Evolutionary conservation across 2,888 invertebrate genomes (phyloP).

Genomic region (Ornithoptera alexandrae): DNA sequence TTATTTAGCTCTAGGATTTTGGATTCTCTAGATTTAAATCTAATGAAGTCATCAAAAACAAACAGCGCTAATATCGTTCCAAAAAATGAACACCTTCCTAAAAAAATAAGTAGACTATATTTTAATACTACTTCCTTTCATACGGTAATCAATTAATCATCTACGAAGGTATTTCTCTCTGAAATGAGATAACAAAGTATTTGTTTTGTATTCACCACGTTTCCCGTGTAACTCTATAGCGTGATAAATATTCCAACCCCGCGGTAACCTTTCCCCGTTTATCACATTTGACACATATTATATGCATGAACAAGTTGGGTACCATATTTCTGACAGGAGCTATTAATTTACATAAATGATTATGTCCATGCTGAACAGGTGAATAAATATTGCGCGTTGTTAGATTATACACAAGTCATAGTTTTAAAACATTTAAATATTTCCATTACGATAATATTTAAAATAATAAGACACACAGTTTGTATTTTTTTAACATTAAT

Average conservation of each 20-base stretch:
- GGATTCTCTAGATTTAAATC: no score
- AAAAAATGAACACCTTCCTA: no score
- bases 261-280: slow-evolving; percentile 14
- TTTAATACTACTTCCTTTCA: background rate
- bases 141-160: background rate
- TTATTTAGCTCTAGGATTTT: no score
- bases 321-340: slow-evolving; percentile 18
- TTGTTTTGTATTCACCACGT: background rate
- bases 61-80: no score
- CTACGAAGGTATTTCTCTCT: background rate
- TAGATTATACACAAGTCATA: background rate
- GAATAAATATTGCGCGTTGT: background rate
- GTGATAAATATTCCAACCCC: slow-evolving; percentile 31
- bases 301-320: slow-evolving; percentile 25
- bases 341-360: slow-evolving; percentile 29
- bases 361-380: slow-evolving; percentile 2
- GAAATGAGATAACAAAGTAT: background rate
- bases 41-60: no score
- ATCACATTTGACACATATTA: slow-evolving; percentile 27
- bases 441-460: no score
- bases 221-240: slow-evolving; percentile 11
- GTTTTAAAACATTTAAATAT: background rate
- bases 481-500: no score
- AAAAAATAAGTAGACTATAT: no score
- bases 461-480: no score